Base-by-base conservation (phyloP, 2,888 invertebrate genomes). In the Phragmatobia fuliginosa region DNA sequence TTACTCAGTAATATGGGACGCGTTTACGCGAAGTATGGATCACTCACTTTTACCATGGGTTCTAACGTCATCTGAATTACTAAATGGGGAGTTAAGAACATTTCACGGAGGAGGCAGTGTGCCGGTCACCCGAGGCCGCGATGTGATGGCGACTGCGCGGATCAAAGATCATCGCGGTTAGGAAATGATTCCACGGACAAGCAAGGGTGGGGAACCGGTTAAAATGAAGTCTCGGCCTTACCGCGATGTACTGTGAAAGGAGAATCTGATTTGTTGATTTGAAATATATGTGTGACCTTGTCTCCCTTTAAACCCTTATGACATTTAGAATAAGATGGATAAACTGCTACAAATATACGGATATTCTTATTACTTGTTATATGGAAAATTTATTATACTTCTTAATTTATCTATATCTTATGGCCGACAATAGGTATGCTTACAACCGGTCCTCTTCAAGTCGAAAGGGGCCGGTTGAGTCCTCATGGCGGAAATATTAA, bases 91-190 rank as follows among this genome's bases (percentile, higher is more conserved):
- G n/a, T 52, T 52, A 25, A 52, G 49, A n/a, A 25, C 25, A n/a
- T 25, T 52, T 52, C 25, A 52, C 49, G 11, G 49, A 25, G 49
- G 25, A 49, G 49, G 11, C 25, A 21, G 45, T 1, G 21, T 21
- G 21, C 45, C 45, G 45, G 45, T 25, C 11, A 25, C 49, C 49
- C n/a, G 49, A 52, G 49, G 49, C 49, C 49, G 49, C 2, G 49
- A 52, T 25, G 49, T n/a, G 49, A 11, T 52, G 49, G 49, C n/a
- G 25, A 52, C 49, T 52, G 25, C 25, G 49, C 21, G 25, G n/a
- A 52, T 52, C 49, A 52, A 52, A 52, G 49, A n/a, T 52, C 49
- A 52, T 52, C 11, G 49, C 25, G 49, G 49, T 52, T 52, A 52
- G 11, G 10, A 52, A 52, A 52, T 11, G 21, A n/a, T 49, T 25